Conservation (phyloP, 1,140 invertebrate species). For the Pristionchus pacificus region DNA sequence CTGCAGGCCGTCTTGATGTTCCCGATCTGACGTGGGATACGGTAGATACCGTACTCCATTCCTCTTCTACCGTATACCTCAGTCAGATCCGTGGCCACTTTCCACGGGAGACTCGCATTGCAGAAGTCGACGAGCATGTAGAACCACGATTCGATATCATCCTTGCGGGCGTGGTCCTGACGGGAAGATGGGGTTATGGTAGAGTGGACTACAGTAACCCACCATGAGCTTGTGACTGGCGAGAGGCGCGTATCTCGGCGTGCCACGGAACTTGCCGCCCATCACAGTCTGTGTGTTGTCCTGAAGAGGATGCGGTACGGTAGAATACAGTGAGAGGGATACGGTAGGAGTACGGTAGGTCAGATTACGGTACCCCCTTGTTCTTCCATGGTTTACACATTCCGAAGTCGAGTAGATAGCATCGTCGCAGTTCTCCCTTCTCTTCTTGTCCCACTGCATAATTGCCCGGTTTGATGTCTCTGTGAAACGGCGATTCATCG, state of each 20-base stretch:
- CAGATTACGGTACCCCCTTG: no score
- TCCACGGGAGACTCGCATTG: constrained; percentile 35
- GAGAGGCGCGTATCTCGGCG: constrained; percentile 30
- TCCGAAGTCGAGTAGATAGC: constrained; percentile 45
- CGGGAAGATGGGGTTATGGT: not conserved
- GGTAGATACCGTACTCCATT: not conserved
- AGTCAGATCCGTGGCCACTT: constrained; percentile 22
- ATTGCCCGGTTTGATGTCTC: constrained; percentile 46
- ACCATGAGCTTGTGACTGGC: constrained; percentile 20
- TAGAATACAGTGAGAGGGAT: no score
- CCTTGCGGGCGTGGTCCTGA: constrained; percentile 33
- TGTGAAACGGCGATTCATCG: constrained; percentile 21
- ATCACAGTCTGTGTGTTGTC: no score
- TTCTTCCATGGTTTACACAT: constrained; percentile 39
- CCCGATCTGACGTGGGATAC: constrained; percentile 26
- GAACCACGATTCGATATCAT: constrained; percentile 32
- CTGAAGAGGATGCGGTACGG: no score
- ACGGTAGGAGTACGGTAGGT: no score
- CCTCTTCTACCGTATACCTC: not conserved
- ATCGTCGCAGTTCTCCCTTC: constrained; percentile 30
- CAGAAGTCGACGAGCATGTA: constrained; percentile 36
- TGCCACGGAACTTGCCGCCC: constrained; percentile 16
- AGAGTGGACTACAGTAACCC: no score
- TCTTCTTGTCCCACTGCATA: constrained; percentile 35
- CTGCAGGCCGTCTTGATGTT: constrained; percentile 26